phyloP scores from a whole-genome alignment of 2,888 invertebrate genomes.

The Spialia ferax region DNA sequence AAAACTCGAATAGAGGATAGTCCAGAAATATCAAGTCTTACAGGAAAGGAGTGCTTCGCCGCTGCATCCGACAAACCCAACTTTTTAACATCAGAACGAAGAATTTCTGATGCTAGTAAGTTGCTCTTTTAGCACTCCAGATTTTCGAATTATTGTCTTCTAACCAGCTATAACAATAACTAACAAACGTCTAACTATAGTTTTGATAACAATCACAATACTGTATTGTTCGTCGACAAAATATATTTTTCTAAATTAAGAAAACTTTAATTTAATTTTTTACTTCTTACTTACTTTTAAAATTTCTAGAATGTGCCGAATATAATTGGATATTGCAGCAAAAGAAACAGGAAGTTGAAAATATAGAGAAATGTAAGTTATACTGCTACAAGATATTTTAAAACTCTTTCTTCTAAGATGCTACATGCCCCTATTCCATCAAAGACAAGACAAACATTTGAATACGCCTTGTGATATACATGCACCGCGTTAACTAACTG shows the following conservation, averaged over 20 bases:
- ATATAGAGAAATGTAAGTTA: conserved; percentile 28
- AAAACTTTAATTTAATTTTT: no score
- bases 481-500: not conserved
- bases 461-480: not conserved
- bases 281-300: not conserved
- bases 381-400: no score
- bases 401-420: no score
- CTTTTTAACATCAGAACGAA: conserved; percentile 38
- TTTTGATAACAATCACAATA: no score
- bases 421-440: no score
- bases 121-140: not conserved
- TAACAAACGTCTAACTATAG: no score
- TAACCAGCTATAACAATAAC: no score
- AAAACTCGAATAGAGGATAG: conserved; percentile 22
- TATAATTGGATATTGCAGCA: conserved; percentile 27
- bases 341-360: conserved; percentile 17
- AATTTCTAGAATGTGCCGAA: conserved; percentile 26
- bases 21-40: conserved; percentile 18
- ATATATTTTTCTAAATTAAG: no score
- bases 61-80: conserved; percentile 31
- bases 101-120: conserved; percentile 43
- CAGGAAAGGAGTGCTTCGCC: conserved; percentile 33
- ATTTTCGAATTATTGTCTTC: no score
- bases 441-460: not conserved
- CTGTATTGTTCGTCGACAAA: no score